Evolutionary conservation across 2,888 invertebrate species (phyloP).

Genomic region (Cylloceria caligata): DNA sequence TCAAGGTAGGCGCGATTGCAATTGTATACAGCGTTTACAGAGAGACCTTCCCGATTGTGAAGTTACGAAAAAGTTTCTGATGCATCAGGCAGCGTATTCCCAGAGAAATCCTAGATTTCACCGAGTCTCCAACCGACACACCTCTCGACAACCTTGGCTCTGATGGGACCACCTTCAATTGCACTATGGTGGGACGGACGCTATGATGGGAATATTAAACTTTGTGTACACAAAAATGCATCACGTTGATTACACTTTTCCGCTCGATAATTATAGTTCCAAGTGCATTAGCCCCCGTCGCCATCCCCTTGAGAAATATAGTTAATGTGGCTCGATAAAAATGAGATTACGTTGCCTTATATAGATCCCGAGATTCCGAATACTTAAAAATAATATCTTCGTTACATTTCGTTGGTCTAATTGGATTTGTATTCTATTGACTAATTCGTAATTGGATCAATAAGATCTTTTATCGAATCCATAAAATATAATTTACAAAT

Average conservation of each 20-base stretch:
- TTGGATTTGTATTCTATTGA: too few relatives aligned
- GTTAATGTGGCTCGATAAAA: not conserved
- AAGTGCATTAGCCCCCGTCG: not conserved
- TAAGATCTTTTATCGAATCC: too few relatives aligned
- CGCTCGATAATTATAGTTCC: not conserved
- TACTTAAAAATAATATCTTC: too few relatives aligned
- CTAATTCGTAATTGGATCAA: too few relatives aligned
- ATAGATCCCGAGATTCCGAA: too few relatives aligned
- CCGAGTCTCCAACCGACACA: constrained; percentile 43
- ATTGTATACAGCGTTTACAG: not conserved
- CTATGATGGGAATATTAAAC: not conserved
- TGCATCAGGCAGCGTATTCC: constrained; percentile 53
- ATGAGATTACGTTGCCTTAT: too few relatives aligned
- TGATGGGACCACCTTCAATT: constrained; percentile 48
- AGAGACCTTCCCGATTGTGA: constrained; percentile 5
- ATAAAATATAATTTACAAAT: too few relatives aligned
- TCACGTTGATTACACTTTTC: not conserved
- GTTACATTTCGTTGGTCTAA: too few relatives aligned
- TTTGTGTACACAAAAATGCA: not conserved
- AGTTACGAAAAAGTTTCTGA: constrained; percentile 50
- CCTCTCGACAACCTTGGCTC: constrained; percentile 65
- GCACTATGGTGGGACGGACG: too few relatives aligned
- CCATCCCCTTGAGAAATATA: not conserved
- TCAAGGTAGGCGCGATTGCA: constrained; percentile 37
- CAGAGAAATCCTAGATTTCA: constrained; percentile 69